Evolutionary conservation across 2,888 invertebrate genomes (phyloP).

Genomic region (Caenorhabditis angaria): DNA sequence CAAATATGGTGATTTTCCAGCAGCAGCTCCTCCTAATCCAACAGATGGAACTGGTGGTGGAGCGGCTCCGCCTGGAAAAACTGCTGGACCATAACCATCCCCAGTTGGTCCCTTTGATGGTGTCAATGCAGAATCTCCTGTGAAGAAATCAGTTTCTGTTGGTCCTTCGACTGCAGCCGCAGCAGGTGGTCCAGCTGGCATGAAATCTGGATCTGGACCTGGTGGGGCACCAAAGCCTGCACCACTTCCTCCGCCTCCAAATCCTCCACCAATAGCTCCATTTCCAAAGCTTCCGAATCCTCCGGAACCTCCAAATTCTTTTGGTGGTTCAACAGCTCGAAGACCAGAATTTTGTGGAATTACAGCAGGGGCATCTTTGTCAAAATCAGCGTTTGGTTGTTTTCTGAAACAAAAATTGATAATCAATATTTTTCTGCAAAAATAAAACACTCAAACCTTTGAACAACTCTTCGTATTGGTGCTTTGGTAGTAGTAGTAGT

Average conservation of each 20-base stretch:
- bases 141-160: conserved; percentile 63
- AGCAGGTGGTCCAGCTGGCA: conserved; percentile 19
- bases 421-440: neutral
- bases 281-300: conserved; percentile 40
- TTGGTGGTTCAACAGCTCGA: conserved; percentile 68
- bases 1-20: conserved; percentile 60
- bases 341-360: conserved; percentile 71
- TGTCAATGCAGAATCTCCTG: conserved; percentile 67
- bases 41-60: conserved; percentile 65
- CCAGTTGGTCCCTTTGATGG: conserved; percentile 70
- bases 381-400: conserved; percentile 46
- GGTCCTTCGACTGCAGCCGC: conserved; percentile 10
- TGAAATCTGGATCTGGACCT: conserved; percentile 36
- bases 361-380: conserved; percentile 47
- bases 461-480: conserved; percentile 35
- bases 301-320: conserved; percentile 60
- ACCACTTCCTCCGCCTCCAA: conserved; percentile 41
- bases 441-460: conserved; percentile 11
- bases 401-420: conserved; percentile 37
- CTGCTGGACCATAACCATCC: conserved; percentile 70
- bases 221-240: conserved; percentile 14
- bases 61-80: conserved; percentile 62
- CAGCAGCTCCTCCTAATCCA: conserved; percentile 63
- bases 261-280: conserved; percentile 43
- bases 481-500: conserved; percentile 20